Evolutionary conservation across 1,140 invertebrate species (phyloP).

Genomic region (Wasmannia auropunctata): DNA sequence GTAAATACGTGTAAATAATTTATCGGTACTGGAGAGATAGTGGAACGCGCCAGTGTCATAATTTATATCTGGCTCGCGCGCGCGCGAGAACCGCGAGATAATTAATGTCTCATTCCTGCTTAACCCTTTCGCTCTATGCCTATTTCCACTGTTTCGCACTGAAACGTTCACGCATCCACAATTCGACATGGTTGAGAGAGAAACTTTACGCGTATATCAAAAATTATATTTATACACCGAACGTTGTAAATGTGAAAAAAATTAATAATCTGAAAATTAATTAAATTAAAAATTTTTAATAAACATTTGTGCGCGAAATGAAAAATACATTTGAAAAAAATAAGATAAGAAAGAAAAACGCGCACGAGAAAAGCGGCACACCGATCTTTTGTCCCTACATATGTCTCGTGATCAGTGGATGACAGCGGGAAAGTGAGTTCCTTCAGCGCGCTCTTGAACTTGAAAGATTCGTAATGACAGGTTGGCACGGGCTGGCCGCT

Average conservation of each 20-base stretch:
- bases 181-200: not conserved
- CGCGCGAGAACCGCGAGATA: conserved; percentile 47
- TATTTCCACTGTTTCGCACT: not conserved
- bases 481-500: conserved; percentile 26
- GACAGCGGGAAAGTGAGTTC: conserved; percentile 43
- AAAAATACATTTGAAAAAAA: not conserved
- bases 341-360: not conserved
- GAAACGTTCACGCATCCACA: not conserved
- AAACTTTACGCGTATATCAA: not conserved
- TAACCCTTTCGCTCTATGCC: conserved; percentile 11
- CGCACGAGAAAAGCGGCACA: not conserved
- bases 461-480: conserved; percentile 47
- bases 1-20: conserved; percentile 71
- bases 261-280: not conserved
- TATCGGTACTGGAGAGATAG: conserved; percentile 56
- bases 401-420: not conserved
- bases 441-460: conserved; percentile 50
- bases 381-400: not conserved
- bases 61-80: conserved; percentile 58
- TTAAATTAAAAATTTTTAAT: not conserved
- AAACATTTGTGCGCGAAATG: not conserved
- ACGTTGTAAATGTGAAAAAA: not conserved
- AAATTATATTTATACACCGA: not conserved
- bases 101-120: conserved; percentile 64
- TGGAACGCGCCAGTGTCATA: conserved; percentile 48